phyloP scores from a whole-genome alignment of 2,797 vertebrate species.

The Hipposideros larvatus region DNA sequence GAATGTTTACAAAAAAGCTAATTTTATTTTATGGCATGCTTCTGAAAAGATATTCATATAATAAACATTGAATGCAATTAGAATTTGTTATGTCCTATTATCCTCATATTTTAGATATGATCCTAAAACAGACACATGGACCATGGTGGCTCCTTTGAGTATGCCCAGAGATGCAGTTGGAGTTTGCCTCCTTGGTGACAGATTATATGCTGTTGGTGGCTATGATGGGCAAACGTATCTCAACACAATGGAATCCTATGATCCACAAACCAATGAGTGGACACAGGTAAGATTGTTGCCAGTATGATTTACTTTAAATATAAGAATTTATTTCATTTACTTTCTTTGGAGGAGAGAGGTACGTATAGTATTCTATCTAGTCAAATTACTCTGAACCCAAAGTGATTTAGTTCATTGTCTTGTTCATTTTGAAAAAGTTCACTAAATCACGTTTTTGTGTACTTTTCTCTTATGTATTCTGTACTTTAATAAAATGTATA shows the following conservation, averaged over 20 bases:
- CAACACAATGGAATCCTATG: slow-evolving; percentile 91
- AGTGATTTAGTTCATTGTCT: not conserved
- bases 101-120: slow-evolving; percentile 86
- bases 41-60: not conserved
- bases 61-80: not conserved
- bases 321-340: not conserved
- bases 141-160: slow-evolving; percentile 90
- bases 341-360: not conserved
- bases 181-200: slow-evolving; percentile 90
- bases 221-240: slow-evolving; percentile 91
- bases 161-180: slow-evolving; percentile 91
- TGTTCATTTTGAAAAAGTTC: not conserved
- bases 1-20: not conserved
- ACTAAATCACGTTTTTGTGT: not conserved
- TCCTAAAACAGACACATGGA: slow-evolving; percentile 91
- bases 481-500: not conserved
- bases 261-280: slow-evolving; percentile 91
- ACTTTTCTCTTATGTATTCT: not conserved
- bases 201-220: slow-evolving; percentile 90
- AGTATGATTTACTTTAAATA: not conserved
- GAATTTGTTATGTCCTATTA: not conserved
- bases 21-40: not conserved
- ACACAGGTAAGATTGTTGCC: slow-evolving; percentile 86
- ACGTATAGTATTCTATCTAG: not conserved
- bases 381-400: not conserved